A percentile compares a stretch with the other conserved stretches of the same genome.
Conservation (phyloP, 1,140 invertebrate species). For the Rhopalosiphum padi region DNA sequence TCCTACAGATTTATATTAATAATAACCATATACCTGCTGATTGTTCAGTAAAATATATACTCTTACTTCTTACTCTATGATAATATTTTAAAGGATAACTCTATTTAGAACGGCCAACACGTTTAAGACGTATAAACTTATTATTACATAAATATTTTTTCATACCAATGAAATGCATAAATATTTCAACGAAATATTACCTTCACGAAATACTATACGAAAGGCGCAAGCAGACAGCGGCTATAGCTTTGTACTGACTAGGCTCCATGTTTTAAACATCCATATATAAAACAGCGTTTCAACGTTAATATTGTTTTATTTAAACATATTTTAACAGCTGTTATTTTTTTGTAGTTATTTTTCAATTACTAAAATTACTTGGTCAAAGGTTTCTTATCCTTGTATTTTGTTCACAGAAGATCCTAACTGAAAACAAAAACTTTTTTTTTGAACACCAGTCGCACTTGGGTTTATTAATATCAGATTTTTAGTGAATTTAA, state of each 20-base stretch:
- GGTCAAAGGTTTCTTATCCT: not conserved
- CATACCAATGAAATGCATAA: not conserved
- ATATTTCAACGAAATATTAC: not conserved
- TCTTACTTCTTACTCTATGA: not conserved
- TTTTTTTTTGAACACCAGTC: constrained; percentile 3
- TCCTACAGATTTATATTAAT: not conserved
- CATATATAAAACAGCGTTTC: not conserved
- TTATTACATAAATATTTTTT: not conserved
- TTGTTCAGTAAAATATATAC: not conserved
- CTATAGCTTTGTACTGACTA: not conserved
- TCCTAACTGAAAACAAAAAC: not conserved
- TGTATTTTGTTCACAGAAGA: not conserved
- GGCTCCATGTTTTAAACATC: not conserved
- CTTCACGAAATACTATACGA: too few relatives aligned
- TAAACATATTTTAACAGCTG: not conserved
- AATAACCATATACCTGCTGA: not conserved
- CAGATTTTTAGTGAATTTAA: not conserved
- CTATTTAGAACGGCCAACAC: not conserved
- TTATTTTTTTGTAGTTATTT: constrained; percentile 19
- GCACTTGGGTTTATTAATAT: not conserved
- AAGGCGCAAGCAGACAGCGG: not conserved
- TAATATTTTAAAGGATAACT: not conserved
- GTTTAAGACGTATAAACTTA: not conserved
- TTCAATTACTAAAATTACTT: constrained; percentile 28
- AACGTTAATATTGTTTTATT: not conserved